phyloP scores from a whole-genome alignment of 2,797 vertebrate species.

The Psittacula echo region DNA sequence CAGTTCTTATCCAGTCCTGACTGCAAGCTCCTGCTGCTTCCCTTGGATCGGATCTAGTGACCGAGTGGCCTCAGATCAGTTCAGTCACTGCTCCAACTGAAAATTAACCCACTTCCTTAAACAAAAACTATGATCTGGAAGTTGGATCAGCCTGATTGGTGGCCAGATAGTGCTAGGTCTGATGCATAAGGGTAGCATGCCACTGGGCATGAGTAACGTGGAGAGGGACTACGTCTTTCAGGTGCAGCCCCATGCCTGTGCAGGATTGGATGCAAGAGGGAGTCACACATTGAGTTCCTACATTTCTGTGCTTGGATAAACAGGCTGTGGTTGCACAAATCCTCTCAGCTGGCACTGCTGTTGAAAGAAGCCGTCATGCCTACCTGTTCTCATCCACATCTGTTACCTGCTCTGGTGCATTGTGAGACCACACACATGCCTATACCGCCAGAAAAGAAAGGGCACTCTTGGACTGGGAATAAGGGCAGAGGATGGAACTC shows the following conservation, averaged over 20 bases:
- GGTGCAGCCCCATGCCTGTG: neutral
- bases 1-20: neutral
- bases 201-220: neutral
- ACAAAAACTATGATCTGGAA: neutral
- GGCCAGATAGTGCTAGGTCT: neutral
- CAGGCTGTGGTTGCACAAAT: constrained; percentile 5
- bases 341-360: neutral
- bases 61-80: neutral
- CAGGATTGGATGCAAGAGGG: neutral
- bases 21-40: neutral
- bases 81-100: neutral
- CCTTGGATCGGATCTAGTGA: neutral
- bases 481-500: neutral
- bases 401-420: neutral
- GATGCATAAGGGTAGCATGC: neutral
- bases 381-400: neutral
- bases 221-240: neutral
- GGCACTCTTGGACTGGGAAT: neutral
- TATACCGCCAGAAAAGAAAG: neutral
- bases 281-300: neutral
- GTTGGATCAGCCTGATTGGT: neutral
- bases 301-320: neutral
- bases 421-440: neutral
- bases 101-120: neutral
- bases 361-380: neutral